Percentiles rank a stretch among this genome's conserved stretches.
These are phyloP conservation scores for Megastigmus dorsalis DNA, from an alignment of 2,888 invertebrate genomes.

Conservation along the genomic window DNA sequence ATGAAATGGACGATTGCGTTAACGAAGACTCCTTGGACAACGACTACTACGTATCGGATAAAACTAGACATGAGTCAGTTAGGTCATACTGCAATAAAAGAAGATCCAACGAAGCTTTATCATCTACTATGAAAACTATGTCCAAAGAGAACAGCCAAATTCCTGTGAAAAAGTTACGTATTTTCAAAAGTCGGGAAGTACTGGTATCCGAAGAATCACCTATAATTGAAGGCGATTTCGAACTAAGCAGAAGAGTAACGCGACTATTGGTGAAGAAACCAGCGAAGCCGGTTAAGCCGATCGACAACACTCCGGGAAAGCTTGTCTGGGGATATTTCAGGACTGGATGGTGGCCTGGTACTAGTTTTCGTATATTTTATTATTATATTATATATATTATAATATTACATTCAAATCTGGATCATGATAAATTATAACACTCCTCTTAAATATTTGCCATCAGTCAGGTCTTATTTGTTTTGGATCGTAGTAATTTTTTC, in stretches of 20 bases:
- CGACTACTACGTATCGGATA: background rate
- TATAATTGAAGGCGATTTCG: conserved; percentile 41
- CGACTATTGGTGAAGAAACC: conserved; percentile 38
- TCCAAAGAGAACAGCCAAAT: background rate
- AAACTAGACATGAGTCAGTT: background rate
- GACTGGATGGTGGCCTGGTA: conserved; percentile 70
- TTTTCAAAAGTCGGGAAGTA: conserved; percentile 21
- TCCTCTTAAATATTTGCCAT: no score
- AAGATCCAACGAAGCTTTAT: background rate
- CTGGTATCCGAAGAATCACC: conserved; percentile 39
- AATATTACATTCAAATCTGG: no score
- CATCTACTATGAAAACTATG: background rate
- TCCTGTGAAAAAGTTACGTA: background rate
- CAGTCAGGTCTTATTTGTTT: no score
- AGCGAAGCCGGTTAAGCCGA: background rate
- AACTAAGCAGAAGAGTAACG: conserved; percentile 35
- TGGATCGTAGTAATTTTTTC: no score
- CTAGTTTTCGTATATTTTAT: no score
- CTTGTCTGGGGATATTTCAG: conserved; percentile 68
- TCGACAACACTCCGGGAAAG: conserved; percentile 59
- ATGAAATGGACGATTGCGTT: background rate
- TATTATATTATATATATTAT: no score
- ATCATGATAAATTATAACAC: no score
- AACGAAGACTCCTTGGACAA: background rate
- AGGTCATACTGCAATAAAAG: background rate